These are phyloP conservation scores for Notarius quadriscutis DNA, from an alignment of 2,113 vertebrate species.

Conservation along the genomic window DNA sequence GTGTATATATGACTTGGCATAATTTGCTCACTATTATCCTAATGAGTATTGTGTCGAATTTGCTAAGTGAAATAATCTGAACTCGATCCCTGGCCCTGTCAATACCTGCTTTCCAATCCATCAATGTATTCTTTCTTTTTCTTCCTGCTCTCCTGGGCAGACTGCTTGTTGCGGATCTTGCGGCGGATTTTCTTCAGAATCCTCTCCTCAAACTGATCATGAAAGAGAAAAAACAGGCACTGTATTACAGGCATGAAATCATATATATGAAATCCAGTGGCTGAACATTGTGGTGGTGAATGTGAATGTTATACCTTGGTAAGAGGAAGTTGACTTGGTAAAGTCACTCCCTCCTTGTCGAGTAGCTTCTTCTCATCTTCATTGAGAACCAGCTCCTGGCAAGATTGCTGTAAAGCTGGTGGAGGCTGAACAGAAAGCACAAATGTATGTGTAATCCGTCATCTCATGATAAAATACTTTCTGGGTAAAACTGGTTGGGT, in stretches of 20 bases:
- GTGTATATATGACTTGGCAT: neutral
- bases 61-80: neutral
- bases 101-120: slow-evolving; percentile 85
- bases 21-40: neutral
- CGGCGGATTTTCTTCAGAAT: slow-evolving; percentile 93
- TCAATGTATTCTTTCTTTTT: slow-evolving; percentile 97
- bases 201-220: slow-evolving; percentile 84
- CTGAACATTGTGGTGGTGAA: neutral
- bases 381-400: slow-evolving; percentile 86
- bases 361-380: slow-evolving; percentile 94
- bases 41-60: neutral
- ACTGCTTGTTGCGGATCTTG: slow-evolving; percentile 97
- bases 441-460: slow-evolving; percentile 48
- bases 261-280: slow-evolving; percentile 46
- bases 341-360: slow-evolving; percentile 84
- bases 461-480: neutral
- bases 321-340: slow-evolving; percentile 89
- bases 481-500: neutral
- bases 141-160: slow-evolving; percentile 93
- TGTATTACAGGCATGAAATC: neutral
- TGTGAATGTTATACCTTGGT: slow-evolving; percentile 79
- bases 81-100: neutral
- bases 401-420: slow-evolving; percentile 64
- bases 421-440: slow-evolving; percentile 60
- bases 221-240: neutral